Evolutionary conservation across 1,140 invertebrate species (phyloP).

Genomic region (Steinernema feltiae): DNA sequence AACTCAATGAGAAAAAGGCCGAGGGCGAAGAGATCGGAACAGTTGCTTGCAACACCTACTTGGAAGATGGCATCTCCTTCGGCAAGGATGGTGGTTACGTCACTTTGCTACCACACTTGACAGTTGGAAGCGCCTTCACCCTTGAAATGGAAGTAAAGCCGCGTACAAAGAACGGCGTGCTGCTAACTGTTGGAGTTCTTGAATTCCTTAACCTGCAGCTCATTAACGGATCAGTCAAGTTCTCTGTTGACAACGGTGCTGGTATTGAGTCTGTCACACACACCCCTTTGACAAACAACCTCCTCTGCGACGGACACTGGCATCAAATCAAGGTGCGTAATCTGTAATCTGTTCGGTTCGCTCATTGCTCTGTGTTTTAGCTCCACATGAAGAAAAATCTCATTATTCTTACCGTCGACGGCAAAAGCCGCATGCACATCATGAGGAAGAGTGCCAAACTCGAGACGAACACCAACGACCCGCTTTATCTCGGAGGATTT

Average conservation of each 20-base stretch:
- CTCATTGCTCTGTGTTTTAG: slow-evolving; percentile 62
- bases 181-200: slow-evolving; percentile 69
- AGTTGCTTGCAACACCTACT: slow-evolving; percentile 72
- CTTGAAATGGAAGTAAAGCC: slow-evolving; percentile 82
- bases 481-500: slow-evolving; percentile 82
- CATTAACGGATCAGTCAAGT: slow-evolving; percentile 70
- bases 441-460: slow-evolving; percentile 67
- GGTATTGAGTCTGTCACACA: slow-evolving; percentile 73
- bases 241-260: slow-evolving; percentile 76
- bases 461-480: slow-evolving; percentile 74
- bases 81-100: slow-evolving; percentile 69
- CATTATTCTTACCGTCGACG: slow-evolving; percentile 74
- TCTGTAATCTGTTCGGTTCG: neutral
- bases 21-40: slow-evolving; percentile 64
- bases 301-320: slow-evolving; percentile 86
- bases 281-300: slow-evolving; percentile 67
- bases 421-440: slow-evolving; percentile 66
- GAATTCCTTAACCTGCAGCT: slow-evolving; percentile 82
- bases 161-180: slow-evolving; percentile 71
- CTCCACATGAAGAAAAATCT: slow-evolving; percentile 75
- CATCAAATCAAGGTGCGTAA: slow-evolving; percentile 74
- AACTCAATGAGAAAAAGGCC: slow-evolving; percentile 67
- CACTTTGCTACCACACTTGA: slow-evolving; percentile 63
- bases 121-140: slow-evolving; percentile 61
- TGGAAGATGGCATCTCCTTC: slow-evolving; percentile 84